Conservation (phyloP, 2,797 vertebrate genomes). For the Lindbergichthys nudifrons region DNA sequence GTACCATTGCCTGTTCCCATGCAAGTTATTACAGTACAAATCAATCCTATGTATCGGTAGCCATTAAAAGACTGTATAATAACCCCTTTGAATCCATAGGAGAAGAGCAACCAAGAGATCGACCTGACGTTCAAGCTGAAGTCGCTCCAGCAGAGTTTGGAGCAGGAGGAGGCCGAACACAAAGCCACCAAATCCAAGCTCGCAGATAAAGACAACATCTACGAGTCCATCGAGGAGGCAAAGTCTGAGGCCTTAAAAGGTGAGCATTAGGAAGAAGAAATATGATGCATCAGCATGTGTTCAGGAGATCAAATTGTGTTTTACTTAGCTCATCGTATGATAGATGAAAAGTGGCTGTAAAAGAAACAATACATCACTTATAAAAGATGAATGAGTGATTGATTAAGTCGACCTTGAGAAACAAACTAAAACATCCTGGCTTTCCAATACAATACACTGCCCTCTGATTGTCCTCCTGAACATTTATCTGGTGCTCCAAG, state of each 20-base stretch:
- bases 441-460: neutral
- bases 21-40: neutral
- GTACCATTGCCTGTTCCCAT: neutral
- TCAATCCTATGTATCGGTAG: neutral
- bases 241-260: conserved; percentile 95
- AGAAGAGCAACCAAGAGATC: conserved; percentile 96
- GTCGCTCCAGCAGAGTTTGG: conserved; percentile 92
- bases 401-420: neutral
- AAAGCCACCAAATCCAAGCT: conserved; percentile 92
- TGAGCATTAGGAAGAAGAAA: no score
- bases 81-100: conserved; percentile 77
- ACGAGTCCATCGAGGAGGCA: conserved; percentile 94
- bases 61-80: neutral
- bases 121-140: conserved; percentile 96
- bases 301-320: conserved; percentile 6
- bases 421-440: neutral
- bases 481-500: conserved; percentile 4
- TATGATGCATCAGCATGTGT: neutral
- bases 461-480: neutral
- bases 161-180: conserved; percentile 95
- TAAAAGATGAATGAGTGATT: neutral
- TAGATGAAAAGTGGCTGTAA: neutral
- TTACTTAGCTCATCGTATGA: neutral
- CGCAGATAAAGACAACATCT: conserved; percentile 91
- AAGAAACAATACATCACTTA: neutral